A percentile compares a stretch with the other conserved stretches of the same genome.
phyloP scores from a whole-genome alignment of 1,140 invertebrate species.

The Drosophila murphyi region DNA sequence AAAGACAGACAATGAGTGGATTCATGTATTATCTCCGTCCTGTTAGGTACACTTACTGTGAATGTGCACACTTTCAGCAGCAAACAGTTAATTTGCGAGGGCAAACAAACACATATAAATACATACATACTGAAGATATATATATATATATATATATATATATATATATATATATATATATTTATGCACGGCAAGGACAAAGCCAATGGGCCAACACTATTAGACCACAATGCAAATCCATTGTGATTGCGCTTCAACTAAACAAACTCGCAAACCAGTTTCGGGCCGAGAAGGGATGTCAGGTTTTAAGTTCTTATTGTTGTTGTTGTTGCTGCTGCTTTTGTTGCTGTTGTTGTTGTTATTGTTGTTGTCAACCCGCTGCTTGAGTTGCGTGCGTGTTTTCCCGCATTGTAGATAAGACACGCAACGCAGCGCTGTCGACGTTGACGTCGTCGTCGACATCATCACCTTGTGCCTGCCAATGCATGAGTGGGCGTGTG shows the following conservation, averaged over 20 bases:
- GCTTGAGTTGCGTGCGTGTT: conserved; percentile 76
- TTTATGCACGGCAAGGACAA: conserved; percentile 13
- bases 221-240: conserved; percentile 47
- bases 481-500: conserved; percentile 37
- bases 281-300: conserved; percentile 4
- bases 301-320: conserved; percentile 29
- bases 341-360: conserved; percentile 12
- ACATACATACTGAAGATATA: too few relatives aligned
- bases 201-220: conserved; percentile 43
- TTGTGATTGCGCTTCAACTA: conserved; percentile 45
- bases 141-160: not conserved
- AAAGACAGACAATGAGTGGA: conserved; percentile 5
- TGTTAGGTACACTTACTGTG: conserved; percentile 26
- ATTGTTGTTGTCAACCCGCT: conserved; percentile 60
- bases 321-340: conserved; percentile 14
- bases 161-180: too few relatives aligned
- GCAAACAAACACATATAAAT: not conserved
- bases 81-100: conserved; percentile 34
- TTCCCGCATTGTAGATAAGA: conserved; percentile 78
- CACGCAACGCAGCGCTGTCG: conserved; percentile 67
- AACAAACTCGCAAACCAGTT: conserved; percentile 11
- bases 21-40: conserved; percentile 36
- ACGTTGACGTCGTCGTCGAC: conserved; percentile 35
- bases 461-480: conserved; percentile 61
- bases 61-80: conserved; percentile 10